Evolutionary conservation across 2,888 invertebrate species (phyloP), one percentile per base, ranked within the genome.

Genomic region (Serripes groenlandicus): DNA sequence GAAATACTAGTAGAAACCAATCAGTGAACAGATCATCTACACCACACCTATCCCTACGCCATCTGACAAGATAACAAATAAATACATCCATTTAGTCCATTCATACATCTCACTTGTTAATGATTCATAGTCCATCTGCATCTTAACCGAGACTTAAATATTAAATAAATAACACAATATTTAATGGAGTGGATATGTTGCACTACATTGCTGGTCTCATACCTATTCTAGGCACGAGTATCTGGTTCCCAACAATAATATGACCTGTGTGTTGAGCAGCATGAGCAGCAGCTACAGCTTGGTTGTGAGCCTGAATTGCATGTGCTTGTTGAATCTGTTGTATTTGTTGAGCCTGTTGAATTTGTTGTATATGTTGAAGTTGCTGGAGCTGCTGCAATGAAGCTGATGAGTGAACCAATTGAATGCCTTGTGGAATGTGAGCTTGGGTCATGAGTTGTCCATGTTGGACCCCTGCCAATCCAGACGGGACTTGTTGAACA

Each of bases 231-330:
- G 91, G 92, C 35, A 91, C 88, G 3, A 91, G 83, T 66, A 93
- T 78, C 35, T 89, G 90, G 68, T 88, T 88, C 9, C 91, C 91
- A 9, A 91, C 86, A 26, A 93, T 90, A 23, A 93, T 89, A 35
- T 89, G 91, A 26, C 91, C 91, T 54, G 79, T 79, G 83, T 79
- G 69, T 76, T 78, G 88, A 54, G 68, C 85, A 7, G 76, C 76
- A 56, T 69, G 69, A 32, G 81, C 74, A 26, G 71, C 60, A 35
- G 87, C 75, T 35, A 75, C 75, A 28, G 75, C 75, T 32, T 68
- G 75, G 52, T 84, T 82, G 52, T 87, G 86, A 3, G 83, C 86
- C 49, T 83, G 81, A 11, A 81, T 78, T 5, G 75, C 83, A 49
- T 83, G 88, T 3, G 78, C 76, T 35, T 75, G 75, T 37, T 86